These are phyloP conservation scores for Oplegnathus fasciatus DNA, from an alignment of 2,113 vertebrate genomes.

Conservation along the genomic window DNA sequence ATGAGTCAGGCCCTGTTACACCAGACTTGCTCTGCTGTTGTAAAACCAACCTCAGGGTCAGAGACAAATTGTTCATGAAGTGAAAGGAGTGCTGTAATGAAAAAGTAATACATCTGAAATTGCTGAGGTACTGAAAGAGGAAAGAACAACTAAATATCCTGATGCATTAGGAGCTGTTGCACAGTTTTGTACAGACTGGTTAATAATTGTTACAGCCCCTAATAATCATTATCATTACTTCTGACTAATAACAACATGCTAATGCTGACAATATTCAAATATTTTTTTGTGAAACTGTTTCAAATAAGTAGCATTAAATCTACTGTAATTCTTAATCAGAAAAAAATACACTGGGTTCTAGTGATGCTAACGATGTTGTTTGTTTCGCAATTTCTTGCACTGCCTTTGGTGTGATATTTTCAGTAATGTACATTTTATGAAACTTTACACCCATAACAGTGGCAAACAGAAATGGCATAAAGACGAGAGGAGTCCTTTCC, in stretches of 20 bases:
- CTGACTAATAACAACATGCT: neutral
- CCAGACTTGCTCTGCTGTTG: conserved; percentile 10
- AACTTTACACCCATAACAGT: conserved; percentile 43
- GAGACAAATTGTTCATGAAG: conserved; percentile 10
- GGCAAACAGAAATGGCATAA: conserved; percentile 49
- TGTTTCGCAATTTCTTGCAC: conserved; percentile 17
- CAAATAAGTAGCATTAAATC: neutral
- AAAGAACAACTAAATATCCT: conserved; percentile 10
- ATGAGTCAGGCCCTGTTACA: neutral
- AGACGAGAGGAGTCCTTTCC: conserved; percentile 44
- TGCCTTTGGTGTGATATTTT: conserved; percentile 33
- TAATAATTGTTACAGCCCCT: neutral
- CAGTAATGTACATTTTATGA: conserved; percentile 47
- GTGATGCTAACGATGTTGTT: neutral
- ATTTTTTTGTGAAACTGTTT: neutral
- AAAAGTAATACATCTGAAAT: conserved; percentile 8
- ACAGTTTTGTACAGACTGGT: neutral
- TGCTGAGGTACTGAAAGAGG: neutral
- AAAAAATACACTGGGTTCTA: neutral
- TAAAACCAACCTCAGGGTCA: conserved; percentile 9
- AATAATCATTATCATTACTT: neutral
- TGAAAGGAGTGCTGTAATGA: conserved; percentile 10
- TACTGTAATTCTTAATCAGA: neutral
- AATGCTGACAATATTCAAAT: neutral
- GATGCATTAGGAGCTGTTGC: neutral